These are phyloP conservation scores for Dynastes tityus DNA, from an alignment of 2,888 invertebrate species.

Conservation along the genomic window DNA sequence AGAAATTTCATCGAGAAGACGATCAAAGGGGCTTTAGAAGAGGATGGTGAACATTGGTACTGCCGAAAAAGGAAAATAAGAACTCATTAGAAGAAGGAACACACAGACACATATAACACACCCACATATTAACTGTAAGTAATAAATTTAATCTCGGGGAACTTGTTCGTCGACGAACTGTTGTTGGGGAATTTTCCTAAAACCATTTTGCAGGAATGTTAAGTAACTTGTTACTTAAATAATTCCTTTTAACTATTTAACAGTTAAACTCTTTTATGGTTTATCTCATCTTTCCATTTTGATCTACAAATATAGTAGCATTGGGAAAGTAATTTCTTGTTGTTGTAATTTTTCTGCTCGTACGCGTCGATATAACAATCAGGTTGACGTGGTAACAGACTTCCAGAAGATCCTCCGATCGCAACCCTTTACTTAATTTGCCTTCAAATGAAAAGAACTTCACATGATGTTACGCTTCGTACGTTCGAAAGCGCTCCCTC, in stretches of 20 bases:
- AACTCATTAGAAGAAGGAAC: too few relatives aligned
- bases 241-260: neutral
- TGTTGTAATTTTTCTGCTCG: neutral
- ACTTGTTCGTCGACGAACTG: neutral
- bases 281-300: too few relatives aligned
- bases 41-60: too few relatives aligned
- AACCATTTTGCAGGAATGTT: neutral
- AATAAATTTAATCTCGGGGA: neutral
- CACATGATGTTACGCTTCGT: neutral
- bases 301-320: too few relatives aligned
- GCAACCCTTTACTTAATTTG: neutral
- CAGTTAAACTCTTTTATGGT: too few relatives aligned
- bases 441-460: neutral
- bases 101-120: too few relatives aligned
- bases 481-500: neutral
- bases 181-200: neutral
- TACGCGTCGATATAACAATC: neutral
- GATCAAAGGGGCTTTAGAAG: too few relatives aligned
- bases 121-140: too few relatives aligned
- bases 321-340: too few relatives aligned
- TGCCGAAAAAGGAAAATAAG: too few relatives aligned
- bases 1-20: too few relatives aligned
- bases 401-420: neutral
- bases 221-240: neutral
- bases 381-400: neutral